Evolutionary conservation across 2,113 vertebrate genomes (phyloP).

Genomic region (Bubo bubo): DNA sequence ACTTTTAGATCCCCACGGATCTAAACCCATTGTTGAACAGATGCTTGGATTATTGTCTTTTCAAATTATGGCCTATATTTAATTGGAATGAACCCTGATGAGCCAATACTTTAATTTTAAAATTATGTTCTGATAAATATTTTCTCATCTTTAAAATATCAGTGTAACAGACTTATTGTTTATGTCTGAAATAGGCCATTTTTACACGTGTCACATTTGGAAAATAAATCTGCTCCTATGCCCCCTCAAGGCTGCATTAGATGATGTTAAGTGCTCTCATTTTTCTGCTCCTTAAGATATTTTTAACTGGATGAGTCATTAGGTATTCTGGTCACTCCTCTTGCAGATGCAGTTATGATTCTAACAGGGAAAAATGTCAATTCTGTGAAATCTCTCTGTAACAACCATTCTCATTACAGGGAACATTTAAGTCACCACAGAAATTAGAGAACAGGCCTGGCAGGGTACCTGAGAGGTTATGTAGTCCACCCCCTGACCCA

Average conservation of each 20-base stretch:
- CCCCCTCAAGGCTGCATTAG: neutral
- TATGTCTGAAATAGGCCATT: neutral
- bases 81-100: neutral
- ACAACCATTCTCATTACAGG: neutral
- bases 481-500: neutral
- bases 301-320: conserved; percentile 54
- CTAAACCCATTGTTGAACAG: neutral
- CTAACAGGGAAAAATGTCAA: conserved; percentile 5
- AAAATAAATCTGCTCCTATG: neutral
- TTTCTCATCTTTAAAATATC: neutral
- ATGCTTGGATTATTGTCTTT: neutral
- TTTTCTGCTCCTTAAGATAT: conserved; percentile 36
- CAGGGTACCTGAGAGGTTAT: neutral
- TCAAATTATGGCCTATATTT: neutral
- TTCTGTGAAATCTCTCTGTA: conserved; percentile 8
- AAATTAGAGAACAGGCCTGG: neutral
- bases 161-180: neutral
- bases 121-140: neutral
- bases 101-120: neutral
- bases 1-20: neutral
- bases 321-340: conserved; percentile 55
- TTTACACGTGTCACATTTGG: neutral
- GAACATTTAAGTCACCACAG: neutral
- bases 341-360: conserved; percentile 16
- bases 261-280: conserved; percentile 20